These are phyloP conservation scores for Volucella inanis DNA, from an alignment of 2,888 invertebrate genomes.

Conservation along the genomic window DNA sequence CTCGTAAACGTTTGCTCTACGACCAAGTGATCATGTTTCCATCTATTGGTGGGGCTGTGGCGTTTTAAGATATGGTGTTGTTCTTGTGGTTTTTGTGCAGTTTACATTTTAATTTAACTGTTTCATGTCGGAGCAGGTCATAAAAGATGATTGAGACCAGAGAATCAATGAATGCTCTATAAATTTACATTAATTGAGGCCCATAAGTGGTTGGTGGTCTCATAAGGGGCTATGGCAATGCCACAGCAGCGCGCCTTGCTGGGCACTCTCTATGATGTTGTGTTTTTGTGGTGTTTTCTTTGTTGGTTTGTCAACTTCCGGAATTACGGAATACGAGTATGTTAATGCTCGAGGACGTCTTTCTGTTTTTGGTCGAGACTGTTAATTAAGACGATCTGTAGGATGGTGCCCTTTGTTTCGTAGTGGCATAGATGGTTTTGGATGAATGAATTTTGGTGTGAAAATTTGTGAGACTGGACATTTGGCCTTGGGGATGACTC, in stretches of 20 bases:
- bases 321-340: slow-evolving; percentile 51
- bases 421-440: no score
- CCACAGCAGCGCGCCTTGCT: slow-evolving; percentile 13
- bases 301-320: slow-evolving; percentile 53
- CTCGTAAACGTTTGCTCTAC: slow-evolving; percentile 25
- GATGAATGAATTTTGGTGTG: no score
- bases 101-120: slow-evolving; percentile 68
- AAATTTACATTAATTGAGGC: slow-evolving; percentile 67
- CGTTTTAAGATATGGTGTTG: background rate
- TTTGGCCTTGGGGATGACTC: no score
- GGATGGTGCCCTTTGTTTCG: no score
- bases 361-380: slow-evolving; percentile 17
- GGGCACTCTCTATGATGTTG: background rate
- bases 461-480: no score
- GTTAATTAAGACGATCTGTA: no score
- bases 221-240: slow-evolving; percentile 55
- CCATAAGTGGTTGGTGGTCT: slow-evolving; percentile 67
- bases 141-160: slow-evolving; percentile 60
- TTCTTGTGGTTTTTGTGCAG: slow-evolving; percentile 61
- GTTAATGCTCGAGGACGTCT: slow-evolving; percentile 28
- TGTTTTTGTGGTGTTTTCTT: background rate
- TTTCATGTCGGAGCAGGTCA: slow-evolving; percentile 39
- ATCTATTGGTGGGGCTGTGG: slow-evolving; percentile 47
- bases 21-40: slow-evolving; percentile 55
- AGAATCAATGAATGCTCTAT: slow-evolving; percentile 69